Conservation (phyloP, 2,113 vertebrate species). For the Tamias sibiricus region DNA sequence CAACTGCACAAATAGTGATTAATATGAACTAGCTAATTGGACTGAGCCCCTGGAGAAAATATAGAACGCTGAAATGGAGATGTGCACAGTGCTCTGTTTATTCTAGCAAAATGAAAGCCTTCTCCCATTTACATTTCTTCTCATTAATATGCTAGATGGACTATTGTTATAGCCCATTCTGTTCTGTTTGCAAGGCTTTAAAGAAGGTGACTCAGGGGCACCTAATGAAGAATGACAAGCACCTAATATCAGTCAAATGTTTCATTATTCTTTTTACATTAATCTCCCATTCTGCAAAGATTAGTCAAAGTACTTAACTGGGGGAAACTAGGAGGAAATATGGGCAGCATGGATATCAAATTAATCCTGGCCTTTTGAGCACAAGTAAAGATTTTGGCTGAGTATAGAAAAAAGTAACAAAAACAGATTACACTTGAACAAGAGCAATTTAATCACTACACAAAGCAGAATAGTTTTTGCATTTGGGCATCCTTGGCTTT, state of each 20-base stretch:
- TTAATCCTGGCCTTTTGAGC: slow-evolving; percentile 60
- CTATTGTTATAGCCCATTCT: neutral
- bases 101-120: slow-evolving; percentile 77
- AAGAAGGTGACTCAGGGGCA: slow-evolving; percentile 69
- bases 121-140: slow-evolving; percentile 69
- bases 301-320: slow-evolving; percentile 58
- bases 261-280: slow-evolving; percentile 55
- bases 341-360: slow-evolving; percentile 35
- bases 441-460: slow-evolving; percentile 43
- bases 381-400: slow-evolving; percentile 46
- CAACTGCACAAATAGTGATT: slow-evolving; percentile 70
- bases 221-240: slow-evolving; percentile 76
- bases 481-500: slow-evolving; percentile 29
- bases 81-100: slow-evolving; percentile 80
- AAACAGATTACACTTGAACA: slow-evolving; percentile 50
- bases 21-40: slow-evolving; percentile 81
- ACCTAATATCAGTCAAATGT: slow-evolving; percentile 63
- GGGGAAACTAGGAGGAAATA: slow-evolving; percentile 43
- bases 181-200: slow-evolving; percentile 39
- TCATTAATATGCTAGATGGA: slow-evolving; percentile 66
- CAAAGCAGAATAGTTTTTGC: neutral
- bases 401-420: slow-evolving; percentile 56
- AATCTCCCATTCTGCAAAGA: slow-evolving; percentile 12
- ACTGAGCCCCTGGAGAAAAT: slow-evolving; percentile 67
- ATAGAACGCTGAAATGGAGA: slow-evolving; percentile 66